A percentile compares a stretch with the other conserved stretches of the same genome.
phyloP scores from a whole-genome alignment of 2,113 vertebrate species.

The Istiophorus platypterus region DNA sequence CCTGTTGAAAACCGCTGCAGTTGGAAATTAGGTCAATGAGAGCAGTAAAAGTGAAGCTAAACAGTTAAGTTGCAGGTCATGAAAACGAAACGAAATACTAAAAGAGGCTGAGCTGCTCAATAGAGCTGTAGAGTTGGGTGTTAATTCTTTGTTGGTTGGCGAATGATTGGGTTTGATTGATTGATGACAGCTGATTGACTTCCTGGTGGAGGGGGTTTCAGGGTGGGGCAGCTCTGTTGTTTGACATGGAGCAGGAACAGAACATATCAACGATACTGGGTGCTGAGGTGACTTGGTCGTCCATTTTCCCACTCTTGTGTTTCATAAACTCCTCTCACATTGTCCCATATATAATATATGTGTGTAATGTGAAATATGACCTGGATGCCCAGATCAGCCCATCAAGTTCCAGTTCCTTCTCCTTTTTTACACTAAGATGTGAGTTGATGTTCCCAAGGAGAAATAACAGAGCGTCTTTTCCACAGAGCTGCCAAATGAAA shows the following conservation, averaged over 20 bases:
- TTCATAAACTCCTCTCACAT: conserved; percentile 8
- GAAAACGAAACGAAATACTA: background rate
- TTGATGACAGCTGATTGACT: conserved; percentile 71
- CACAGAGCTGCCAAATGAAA: conserved; percentile 71
- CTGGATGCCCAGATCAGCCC: conserved; percentile 10
- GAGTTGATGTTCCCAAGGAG: conserved; percentile 54
- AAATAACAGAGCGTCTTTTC: conserved; percentile 45
- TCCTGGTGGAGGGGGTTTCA: conserved; percentile 7
- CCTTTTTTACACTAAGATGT: conserved; percentile 14
- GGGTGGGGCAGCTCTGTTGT: conserved; percentile 57
- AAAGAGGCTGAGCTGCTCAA: background rate
- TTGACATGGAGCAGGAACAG: conserved; percentile 40
- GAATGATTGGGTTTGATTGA: conserved; percentile 75
- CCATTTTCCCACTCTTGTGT: conserved; percentile 1
- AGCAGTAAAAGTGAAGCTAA: too few species aligned
- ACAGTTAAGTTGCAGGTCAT: too few species aligned
- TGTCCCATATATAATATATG: background rate
- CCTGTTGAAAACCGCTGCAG: too few species aligned
- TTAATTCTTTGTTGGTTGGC: conserved; percentile 26
- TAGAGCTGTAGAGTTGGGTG: background rate
- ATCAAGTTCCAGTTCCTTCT: conserved; percentile 29
- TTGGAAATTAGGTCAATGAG: too few species aligned
- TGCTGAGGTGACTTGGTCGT: conserved; percentile 54
- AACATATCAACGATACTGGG: conserved; percentile 4
- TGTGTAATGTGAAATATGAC: background rate